These are phyloP conservation scores for Vimba vimba DNA, from an alignment of 2,113 vertebrate genomes.

Conservation along the genomic window DNA sequence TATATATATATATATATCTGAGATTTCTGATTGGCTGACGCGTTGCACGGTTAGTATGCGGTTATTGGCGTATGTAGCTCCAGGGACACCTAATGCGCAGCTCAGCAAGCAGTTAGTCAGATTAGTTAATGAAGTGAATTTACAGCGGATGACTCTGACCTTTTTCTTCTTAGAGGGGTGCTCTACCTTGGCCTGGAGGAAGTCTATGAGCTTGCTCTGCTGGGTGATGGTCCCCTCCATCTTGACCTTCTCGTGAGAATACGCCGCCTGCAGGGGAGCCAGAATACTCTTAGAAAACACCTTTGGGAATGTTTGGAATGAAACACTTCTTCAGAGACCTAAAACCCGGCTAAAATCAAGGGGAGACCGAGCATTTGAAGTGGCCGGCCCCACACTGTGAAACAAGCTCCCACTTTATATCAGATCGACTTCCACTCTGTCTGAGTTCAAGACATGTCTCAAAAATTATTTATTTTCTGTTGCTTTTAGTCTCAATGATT, in stretches of 20 bases:
- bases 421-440: too few relatives aligned
- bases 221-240: slow-evolving; percentile 99
- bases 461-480: too few relatives aligned
- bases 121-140: slow-evolving; percentile 50
- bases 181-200: slow-evolving; percentile 97
- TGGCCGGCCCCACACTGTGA: too few relatives aligned
- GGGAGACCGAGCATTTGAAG: too few relatives aligned
- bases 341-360: too few relatives aligned
- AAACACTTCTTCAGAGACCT: too few relatives aligned
- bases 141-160: slow-evolving; percentile 76
- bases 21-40: slow-evolving; percentile 6
- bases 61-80: slow-evolving; percentile 31
- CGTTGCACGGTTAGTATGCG: slow-evolving; percentile 7
- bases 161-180: slow-evolving; percentile 99
- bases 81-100: slow-evolving; percentile 41
- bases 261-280: slow-evolving; percentile 85
- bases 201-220: slow-evolving; percentile 99
- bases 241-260: slow-evolving; percentile 99
- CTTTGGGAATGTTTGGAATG: background rate
- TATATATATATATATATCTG: background rate
- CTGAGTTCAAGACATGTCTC: too few relatives aligned
- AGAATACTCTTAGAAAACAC: background rate
- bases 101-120: slow-evolving; percentile 57
- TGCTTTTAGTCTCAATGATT: too few relatives aligned
- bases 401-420: too few relatives aligned